Evolutionary conservation across 2,797 vertebrate genomes (phyloP).

Genomic region (Carapus acus): DNA sequence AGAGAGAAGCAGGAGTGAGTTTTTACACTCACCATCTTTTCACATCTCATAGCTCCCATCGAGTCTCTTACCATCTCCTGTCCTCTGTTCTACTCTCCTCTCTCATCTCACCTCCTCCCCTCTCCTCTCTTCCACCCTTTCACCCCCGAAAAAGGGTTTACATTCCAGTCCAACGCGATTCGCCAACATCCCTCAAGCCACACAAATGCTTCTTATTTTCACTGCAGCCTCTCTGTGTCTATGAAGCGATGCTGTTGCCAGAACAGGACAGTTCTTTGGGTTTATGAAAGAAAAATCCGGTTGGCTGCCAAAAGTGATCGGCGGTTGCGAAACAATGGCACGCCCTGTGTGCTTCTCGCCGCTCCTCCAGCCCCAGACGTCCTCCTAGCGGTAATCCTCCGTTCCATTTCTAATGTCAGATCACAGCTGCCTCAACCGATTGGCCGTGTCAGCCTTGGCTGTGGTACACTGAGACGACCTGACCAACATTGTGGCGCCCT

Average conservation of each 20-base stretch:
- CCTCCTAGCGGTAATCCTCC: slow-evolving; percentile 62
- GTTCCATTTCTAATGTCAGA: slow-evolving; percentile 71
- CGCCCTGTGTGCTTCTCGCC: slow-evolving; percentile 67
- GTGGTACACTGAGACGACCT: slow-evolving; percentile 58
- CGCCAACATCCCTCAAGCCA: slow-evolving; percentile 62
- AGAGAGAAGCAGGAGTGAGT: slow-evolving; percentile 41
- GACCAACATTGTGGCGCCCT: slow-evolving; percentile 64
- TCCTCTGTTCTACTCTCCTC: slow-evolving; percentile 47
- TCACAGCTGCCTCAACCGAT: slow-evolving; percentile 65
- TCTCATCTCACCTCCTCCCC: slow-evolving; percentile 53
- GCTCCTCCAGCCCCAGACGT: slow-evolving; percentile 62
- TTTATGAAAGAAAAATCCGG: slow-evolving; percentile 58
- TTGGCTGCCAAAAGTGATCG: slow-evolving; percentile 64
- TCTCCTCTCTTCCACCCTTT: slow-evolving; percentile 50
- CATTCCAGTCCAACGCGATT: slow-evolving; percentile 52
- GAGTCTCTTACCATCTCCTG: too few relatives aligned
- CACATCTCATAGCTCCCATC: slow-evolving; percentile 49
- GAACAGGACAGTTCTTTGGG: slow-evolving; percentile 53
- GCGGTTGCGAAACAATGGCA: slow-evolving; percentile 74
- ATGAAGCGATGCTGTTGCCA: slow-evolving; percentile 62
- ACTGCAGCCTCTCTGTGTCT: slow-evolving; percentile 60
- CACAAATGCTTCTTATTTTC: slow-evolving; percentile 74
- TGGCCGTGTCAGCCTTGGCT: slow-evolving; percentile 71
- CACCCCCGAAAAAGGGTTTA: slow-evolving; percentile 50
- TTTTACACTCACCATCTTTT: slow-evolving; percentile 50